phyloP scores from a whole-genome alignment of 2,888 invertebrate genomes.

The Atethmia centrago region DNA sequence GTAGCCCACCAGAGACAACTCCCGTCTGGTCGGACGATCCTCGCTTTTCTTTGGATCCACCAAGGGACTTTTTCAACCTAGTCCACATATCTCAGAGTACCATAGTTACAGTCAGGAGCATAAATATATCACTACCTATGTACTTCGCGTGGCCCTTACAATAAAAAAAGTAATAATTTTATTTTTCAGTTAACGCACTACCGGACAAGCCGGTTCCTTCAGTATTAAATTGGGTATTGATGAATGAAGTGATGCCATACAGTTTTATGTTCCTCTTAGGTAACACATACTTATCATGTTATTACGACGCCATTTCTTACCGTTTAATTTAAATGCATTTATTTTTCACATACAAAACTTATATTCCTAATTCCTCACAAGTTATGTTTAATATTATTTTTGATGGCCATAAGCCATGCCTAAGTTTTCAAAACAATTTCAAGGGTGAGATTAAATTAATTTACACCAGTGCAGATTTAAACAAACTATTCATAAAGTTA shows the following conservation, averaged over 20 bases:
- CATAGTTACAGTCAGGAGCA: not conserved
- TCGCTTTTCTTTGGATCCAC: not conserved
- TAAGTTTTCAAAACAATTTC: not conserved
- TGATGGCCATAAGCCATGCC: not conserved
- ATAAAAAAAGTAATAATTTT: too few relatives aligned
- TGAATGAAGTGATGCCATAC: slow-evolving; percentile 76
- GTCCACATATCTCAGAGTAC: not conserved
- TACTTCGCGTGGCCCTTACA: too few relatives aligned
- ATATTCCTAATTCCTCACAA: not conserved
- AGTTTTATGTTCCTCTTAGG: slow-evolving; percentile 83
- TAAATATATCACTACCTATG: not conserved
- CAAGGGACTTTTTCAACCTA: not conserved
- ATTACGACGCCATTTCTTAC: too few relatives aligned
- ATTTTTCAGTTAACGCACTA: slow-evolving; percentile 71
- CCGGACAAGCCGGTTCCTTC: slow-evolving; percentile 71
- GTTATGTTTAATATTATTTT: not conserved
- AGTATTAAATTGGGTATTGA: slow-evolving; percentile 74
- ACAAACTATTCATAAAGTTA: not conserved
- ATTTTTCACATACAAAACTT: not conserved
- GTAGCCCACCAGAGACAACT: not conserved
- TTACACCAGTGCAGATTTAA: not conserved
- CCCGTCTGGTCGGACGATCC: not conserved
- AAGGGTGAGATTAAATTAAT: not conserved
- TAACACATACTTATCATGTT: slow-evolving; percentile 40
- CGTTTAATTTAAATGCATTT: not conserved